Base-by-base conservation (phyloP, 2,888 invertebrate species). In the Galerucella calmariensis region DNA sequence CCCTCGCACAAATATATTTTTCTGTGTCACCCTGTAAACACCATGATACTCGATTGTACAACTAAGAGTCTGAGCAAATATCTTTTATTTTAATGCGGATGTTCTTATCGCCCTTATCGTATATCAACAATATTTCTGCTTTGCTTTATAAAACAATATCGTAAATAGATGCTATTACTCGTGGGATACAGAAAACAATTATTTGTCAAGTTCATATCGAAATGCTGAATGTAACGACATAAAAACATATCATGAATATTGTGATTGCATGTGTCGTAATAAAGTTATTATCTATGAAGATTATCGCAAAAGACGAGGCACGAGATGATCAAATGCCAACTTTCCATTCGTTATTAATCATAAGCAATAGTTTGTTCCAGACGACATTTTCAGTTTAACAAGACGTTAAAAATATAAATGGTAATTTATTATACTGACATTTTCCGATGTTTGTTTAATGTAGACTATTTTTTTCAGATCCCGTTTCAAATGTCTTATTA, bases 231-330 rank as follows among this genome's bases (percentile, higher is more conserved):
- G 35, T 24, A 62, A 62, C 62, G n/a, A 35, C 44, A 63, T 16
- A 16, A 63, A 63, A 63, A 41, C 63, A 63, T 35, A 35, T 63
- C 63, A 44, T 63, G 44, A 63, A 63, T 63, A 63, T 63, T 63
- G 20, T 44, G 44, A 63, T 63, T 63, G 44, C 63, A 16, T 41
- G 10, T 62, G 62, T 41, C 14, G 63, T 63, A 63, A 63, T 63
- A 41, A 10, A 9, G 61, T 35, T 41, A 63, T 63, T 63, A 63
- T 63, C 41, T 35, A 10, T 63, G 44, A 44, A 16, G 63, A 63
- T 63, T 63, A 63, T 63, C 63, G 27, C 16, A 16, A 63, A 44
- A 41, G 44, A 44, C 35, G 63, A 44, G 16, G 20, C 10, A 61
- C 61, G 61, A 24, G 11, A 61, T 61, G 27, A 35, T 41, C 41